Base-by-base conservation (phyloP, 1,140 invertebrate species). In the Orius laevigatus region DNA sequence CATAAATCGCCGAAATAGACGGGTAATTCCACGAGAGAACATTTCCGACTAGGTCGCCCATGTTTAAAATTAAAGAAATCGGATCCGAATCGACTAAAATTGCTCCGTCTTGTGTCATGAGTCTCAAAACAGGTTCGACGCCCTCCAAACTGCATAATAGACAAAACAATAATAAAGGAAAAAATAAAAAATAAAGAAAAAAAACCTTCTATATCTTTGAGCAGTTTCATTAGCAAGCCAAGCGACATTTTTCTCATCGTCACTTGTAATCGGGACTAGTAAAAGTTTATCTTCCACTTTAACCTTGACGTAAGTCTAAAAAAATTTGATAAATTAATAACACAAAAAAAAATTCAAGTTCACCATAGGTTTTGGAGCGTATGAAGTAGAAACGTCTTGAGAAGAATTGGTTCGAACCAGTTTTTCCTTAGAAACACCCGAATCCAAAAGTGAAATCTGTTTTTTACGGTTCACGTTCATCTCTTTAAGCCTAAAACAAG, bases 141-240 rank as follows among this genome's bases (percentile, higher is more conserved):
- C 73, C 74, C 56, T 76, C 74, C 55, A 78, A 65, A 53, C 76
- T 78, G 55, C 25, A 65, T 65, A 52, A 48, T 41, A 31, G 43
- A 14, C 50, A 33, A 40, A 10, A 34, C 19, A 11, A 36, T 33
- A 42, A 20, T 38, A 14, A 41, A 38, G 12, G 12, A 12, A 9
- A 41, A n/a, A n/a, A n/a, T n/a, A n/a, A 34, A 34, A n/a, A 34
- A 34, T 18, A 46, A 35, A 11, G 11, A 18, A 45, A 46, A 60
- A 65, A 67, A 61, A 76, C 77, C 74, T 76, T 48, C 78, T 78
- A 68, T 80, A 82, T 59, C 79, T 69, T 45, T 70, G 66, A 25
- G 75, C 71, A 0, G 77, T 71, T 67, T 82, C 76, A 36, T 78
- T 70, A 34, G 75, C 71, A 49, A 84, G 63, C 79, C 79, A 82